These are phyloP conservation scores for Micromys minutus DNA, from an alignment of 2,113 vertebrate genomes.

Conservation along the genomic window DNA sequence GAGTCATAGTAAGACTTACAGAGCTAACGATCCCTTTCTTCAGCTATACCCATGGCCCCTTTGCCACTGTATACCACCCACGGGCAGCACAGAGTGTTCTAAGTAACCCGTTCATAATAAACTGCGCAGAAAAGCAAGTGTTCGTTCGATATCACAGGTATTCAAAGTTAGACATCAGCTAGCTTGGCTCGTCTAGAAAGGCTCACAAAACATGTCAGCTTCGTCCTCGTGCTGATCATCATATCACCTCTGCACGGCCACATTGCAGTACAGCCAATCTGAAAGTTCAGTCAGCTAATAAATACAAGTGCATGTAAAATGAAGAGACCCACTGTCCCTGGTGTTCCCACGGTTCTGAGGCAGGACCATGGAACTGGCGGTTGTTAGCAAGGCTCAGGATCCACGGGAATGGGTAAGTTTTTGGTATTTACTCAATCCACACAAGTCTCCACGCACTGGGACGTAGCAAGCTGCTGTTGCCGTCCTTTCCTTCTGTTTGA, in stretches of 20 bases:
- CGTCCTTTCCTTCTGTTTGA: neutral
- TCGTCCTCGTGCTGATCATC: neutral
- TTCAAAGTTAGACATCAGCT: too few species aligned
- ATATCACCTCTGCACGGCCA: neutral
- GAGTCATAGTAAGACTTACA: neutral
- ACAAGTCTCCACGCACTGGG: neutral
- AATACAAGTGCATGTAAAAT: neutral
- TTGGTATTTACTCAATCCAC: neutral
- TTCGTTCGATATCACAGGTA: neutral
- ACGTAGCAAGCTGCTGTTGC: neutral
- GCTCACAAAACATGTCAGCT: neutral
- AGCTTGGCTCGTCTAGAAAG: neutral
- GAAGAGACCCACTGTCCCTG: neutral
- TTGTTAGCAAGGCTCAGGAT: neutral
- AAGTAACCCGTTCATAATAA: neutral
- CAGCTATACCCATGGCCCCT: neutral
- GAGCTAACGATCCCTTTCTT: neutral
- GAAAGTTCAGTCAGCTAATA: neutral
- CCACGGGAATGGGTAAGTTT: neutral
- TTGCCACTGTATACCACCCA: fast-evolving
- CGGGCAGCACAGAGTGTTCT: fast-evolving
- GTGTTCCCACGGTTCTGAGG: neutral
- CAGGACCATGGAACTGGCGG: neutral
- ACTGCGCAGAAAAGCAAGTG: neutral
- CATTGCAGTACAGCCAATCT: neutral